Evolutionary conservation across 2,888 invertebrate species (phyloP), one percentile per base, ranked within the genome.

Genomic region (Temnothorax ravouxi): DNA sequence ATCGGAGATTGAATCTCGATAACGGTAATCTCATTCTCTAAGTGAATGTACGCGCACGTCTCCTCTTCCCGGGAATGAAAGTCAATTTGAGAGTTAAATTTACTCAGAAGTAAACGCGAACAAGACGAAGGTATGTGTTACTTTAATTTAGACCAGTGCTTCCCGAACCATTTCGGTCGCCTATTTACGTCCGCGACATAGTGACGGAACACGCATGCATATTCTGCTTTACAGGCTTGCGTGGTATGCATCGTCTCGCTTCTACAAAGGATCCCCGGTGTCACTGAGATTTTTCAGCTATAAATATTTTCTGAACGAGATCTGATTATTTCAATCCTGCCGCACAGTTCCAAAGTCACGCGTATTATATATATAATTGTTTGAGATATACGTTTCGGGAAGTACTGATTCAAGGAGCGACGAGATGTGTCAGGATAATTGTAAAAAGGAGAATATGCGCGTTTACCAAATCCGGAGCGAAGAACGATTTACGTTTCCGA

Each of bases 51-150:
- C 34, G 25, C 6, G 25, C 25, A 15, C 41, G 25, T 18, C 21
- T 50, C 71, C 71, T 47, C 59, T 25, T 44, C 47, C 15, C 59
- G 21, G 38, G 47, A 71, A 71, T 71, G 44, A 80, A 79, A 47
- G 54, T 59, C 47, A 29, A 71, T 77, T 77, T 54, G 56, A 34
- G 59, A 71, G 71, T 80, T 80, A 80, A 71, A 80, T 80, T 71
- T 59, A 71, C 38, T 80, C 18, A 47, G 2, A 80, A 80, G 72
- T 80, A 38, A 38, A 71, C 38, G 79, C 72, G 59, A 59, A 59
- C 59, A 50, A 71, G 56, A 41, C 18, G 41, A 72, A 72, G 15
- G 54, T 72, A 80, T 18, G 47, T 18, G 71, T 50, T 50, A 69
- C 13, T 59, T 61, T 80, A 80, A 80, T 80, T 80, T 80, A 80